phyloP scores from a whole-genome alignment of 1,140 invertebrate species.

The Brevipalpus yothersi region DNA sequence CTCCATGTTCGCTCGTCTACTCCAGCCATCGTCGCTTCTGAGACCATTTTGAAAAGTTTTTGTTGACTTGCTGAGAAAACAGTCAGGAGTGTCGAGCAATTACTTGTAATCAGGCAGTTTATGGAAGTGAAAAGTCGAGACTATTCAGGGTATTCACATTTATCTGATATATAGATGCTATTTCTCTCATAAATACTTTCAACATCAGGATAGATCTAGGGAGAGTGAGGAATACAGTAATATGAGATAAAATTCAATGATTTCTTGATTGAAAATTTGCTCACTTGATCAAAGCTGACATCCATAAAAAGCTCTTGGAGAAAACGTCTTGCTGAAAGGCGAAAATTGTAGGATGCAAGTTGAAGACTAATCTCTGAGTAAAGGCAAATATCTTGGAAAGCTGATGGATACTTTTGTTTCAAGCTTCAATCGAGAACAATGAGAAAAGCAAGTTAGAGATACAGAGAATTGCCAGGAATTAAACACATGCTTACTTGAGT shows the following conservation, averaged over 20 bases:
- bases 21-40: no score
- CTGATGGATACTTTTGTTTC: constrained; percentile 57
- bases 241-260: neutral
- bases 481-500: constrained; percentile 21
- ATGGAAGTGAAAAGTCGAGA: no score
- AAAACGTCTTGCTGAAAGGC: constrained; percentile 55
- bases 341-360: constrained; percentile 48
- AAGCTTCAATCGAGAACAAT: constrained; percentile 26
- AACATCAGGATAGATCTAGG: neutral
- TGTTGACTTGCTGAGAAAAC: no score
- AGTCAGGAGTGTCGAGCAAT: no score
- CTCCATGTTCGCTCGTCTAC: no score
- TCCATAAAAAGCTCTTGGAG: constrained; percentile 84
- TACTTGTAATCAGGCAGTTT: no score
- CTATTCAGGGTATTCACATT: no score
- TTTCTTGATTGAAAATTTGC: neutral
- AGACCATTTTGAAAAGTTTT: no score
- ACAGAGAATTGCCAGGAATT: neutral
- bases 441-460: neutral
- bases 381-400: constrained; percentile 65
- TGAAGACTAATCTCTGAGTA: constrained; percentile 71
- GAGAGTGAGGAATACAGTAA: neutral
- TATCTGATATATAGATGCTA: neutral
- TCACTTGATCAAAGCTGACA: constrained; percentile 40
- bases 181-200: neutral